Base-by-base conservation (phyloP, 2,113 vertebrate species). In the Dermatemys mawii region DNA sequence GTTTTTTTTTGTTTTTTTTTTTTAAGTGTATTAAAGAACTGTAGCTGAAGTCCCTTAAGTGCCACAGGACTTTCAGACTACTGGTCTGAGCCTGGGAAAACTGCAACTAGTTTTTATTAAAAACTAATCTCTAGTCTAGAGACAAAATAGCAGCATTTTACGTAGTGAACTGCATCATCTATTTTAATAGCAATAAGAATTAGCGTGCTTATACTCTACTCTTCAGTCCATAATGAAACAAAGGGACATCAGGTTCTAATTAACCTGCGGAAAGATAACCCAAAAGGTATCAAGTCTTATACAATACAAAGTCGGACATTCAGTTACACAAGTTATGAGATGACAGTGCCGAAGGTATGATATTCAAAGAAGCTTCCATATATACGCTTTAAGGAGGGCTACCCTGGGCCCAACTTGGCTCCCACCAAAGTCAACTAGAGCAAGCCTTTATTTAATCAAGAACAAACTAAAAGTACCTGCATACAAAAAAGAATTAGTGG, bases 241-340 rank as follows among this genome's bases (percentile, higher is more conserved):
- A 4, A 9, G 60, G 48, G n/a, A 51, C 70, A 83, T 79, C 70
- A 50, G 55, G 35, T 78, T 32, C 35, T 78, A 83, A 86, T 60
- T 73, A 76, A 67, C 63, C 35, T 21, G 35, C 10, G 35, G 8
- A 54, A 90, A 57, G 70, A 87, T 87, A 70, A 92, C 82, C 81
- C 89, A 96, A 78, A 92, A 94, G 95, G 73, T 73, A 95, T 78
- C 44, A 21, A 60, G 73, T 94, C 94, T 95, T 89, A 84, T 35
- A 50, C 84, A 94, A 90, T 78, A 93, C 46, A 11, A 87, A 95
- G 94, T 67, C 88, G 90, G 93, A 88, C 46, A 83, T 96, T 78
- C 94, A 96, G 97, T 94, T 97, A 94, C 90, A 94, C 81, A 96
- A 95, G 95, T 92, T 96, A 96, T 92, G 96, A 96, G 83, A 92